phyloP scores from a whole-genome alignment of 2,113 vertebrate genomes.

The Paedocypris sp. region DNA sequence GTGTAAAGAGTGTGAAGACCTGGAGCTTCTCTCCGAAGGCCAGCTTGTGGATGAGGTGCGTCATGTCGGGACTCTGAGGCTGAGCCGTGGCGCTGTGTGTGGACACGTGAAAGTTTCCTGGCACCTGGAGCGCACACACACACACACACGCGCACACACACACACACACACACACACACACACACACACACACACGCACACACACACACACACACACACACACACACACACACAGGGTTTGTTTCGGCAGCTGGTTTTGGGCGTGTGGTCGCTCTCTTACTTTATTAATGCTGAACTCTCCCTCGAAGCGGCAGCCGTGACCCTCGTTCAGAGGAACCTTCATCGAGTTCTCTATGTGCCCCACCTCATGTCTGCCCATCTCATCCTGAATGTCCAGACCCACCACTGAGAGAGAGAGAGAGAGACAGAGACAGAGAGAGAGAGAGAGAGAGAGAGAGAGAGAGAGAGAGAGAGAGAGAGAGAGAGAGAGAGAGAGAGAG shows the following conservation, averaged over 20 bases:
- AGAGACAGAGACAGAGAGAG: neutral
- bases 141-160: constrained; percentile 1
- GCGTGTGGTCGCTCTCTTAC: constrained; percentile 58
- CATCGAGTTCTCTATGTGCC: constrained; percentile 96
- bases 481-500: too few relatives aligned
- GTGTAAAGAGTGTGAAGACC: constrained; percentile 48
- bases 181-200: too few relatives aligned
- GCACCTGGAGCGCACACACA: constrained; percentile 64
- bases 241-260: too few relatives aligned
- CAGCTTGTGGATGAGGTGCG: constrained; percentile 88
- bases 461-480: neutral
- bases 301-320: constrained; percentile 88
- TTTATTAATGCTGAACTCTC: constrained; percentile 95
- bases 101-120: constrained; percentile 95
- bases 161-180: neutral
- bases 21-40: constrained; percentile 87
- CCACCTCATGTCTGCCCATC: constrained; percentile 96
- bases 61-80: constrained; percentile 95
- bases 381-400: constrained; percentile 98
- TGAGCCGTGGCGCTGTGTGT: constrained; percentile 97
- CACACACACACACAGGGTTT: too few relatives aligned
- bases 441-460: neutral
- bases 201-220: too few relatives aligned
- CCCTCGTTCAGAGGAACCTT: constrained; percentile 83
- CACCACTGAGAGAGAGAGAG: constrained; percentile 67